Evolutionary conservation across 2,888 invertebrate genomes (phyloP).

Genomic region (Acleris laterana): DNA sequence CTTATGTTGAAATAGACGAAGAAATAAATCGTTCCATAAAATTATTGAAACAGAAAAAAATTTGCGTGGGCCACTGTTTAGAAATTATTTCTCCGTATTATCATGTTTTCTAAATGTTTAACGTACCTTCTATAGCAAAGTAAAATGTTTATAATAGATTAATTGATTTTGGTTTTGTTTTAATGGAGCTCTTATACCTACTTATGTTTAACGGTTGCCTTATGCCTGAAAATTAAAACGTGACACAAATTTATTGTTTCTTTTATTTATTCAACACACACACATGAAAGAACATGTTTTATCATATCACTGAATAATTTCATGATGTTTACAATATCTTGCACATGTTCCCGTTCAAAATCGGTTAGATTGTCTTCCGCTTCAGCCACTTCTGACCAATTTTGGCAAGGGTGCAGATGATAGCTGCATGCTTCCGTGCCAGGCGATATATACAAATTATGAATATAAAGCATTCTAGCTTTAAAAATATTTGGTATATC

Average conservation of each 20-base stretch:
- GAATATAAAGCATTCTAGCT: constrained; percentile 5
- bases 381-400: constrained; percentile 6
- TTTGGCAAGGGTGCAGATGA: neutral
- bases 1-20: too few species aligned
- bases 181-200: too few species aligned
- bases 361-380: constrained; percentile 7
- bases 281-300: constrained; percentile 2
- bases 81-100: too few species aligned
- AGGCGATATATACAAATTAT: neutral
- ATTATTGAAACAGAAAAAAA: too few species aligned
- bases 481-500: constrained; percentile 4
- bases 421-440: too few species aligned
- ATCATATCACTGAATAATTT: constrained; percentile 6
- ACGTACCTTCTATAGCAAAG: too few species aligned
- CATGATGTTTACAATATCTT: constrained; percentile 3
- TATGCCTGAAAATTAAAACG: neutral
- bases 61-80: too few species aligned
- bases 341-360: constrained; percentile 6
- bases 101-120: too few species aligned
- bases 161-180: too few species aligned
- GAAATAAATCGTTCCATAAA: too few species aligned
- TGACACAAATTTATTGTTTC: too few species aligned
- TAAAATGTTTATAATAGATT: too few species aligned
- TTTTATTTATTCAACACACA: neutral
- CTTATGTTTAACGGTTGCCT: neutral